These are phyloP conservation scores for Labeo rohita DNA, from an alignment of 2,113 vertebrate species.

Conservation along the genomic window DNA sequence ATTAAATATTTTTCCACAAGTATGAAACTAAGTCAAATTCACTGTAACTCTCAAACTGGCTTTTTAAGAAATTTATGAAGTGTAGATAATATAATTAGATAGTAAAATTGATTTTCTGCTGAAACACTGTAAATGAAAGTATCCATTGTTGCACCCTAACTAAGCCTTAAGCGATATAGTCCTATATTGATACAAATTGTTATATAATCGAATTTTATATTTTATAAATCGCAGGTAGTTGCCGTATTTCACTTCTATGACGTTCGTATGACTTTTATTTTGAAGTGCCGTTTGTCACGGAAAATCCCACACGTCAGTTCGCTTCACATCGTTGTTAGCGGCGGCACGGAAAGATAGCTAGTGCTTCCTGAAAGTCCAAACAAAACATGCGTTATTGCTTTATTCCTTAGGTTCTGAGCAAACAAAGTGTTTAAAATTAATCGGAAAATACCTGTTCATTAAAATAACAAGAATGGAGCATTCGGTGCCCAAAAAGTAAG, in stretches of 20 bases:
- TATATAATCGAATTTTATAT: background rate
- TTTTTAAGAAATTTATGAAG: background rate
- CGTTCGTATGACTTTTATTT: conserved; percentile 42
- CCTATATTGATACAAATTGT: background rate
- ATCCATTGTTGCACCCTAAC: background rate
- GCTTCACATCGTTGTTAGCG: conserved; percentile 13
- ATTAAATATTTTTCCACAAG: background rate
- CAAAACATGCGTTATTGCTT: conserved; percentile 33
- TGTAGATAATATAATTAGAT: background rate
- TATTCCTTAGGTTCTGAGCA: background rate
- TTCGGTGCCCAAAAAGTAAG: conserved; percentile 57
- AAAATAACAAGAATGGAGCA: conserved; percentile 48
- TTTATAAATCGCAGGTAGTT: background rate
- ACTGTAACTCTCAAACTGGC: background rate
- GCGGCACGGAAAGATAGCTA: conserved; percentile 23
- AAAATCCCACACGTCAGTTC: background rate
- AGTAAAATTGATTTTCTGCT: background rate
- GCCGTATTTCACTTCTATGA: background rate
- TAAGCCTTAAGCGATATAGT: background rate
- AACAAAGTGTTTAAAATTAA: background rate
- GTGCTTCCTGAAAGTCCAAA: conserved; percentile 33
- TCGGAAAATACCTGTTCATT: background rate
- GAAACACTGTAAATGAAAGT: background rate
- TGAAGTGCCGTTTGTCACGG: background rate
- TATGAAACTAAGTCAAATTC: background rate